phyloP scores from a whole-genome alignment of 2,113 vertebrate species.

The Rafetus swinhoei region DNA sequence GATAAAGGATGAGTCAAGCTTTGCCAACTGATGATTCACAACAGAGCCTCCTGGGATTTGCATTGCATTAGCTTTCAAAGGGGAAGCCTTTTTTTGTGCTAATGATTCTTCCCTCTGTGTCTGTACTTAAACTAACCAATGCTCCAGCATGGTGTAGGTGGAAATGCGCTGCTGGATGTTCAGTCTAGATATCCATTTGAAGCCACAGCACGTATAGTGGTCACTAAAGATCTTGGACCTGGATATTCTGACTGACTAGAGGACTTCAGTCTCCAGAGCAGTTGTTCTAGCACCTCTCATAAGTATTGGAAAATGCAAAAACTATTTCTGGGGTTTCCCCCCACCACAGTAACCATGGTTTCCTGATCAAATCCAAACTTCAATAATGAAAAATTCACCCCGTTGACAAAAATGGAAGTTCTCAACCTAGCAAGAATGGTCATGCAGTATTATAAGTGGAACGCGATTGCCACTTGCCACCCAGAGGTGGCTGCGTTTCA shows the following conservation, averaged over 20 bases:
- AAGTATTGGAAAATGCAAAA: slow-evolving; percentile 4
- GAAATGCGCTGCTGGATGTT: background rate
- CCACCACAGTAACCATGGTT: background rate
- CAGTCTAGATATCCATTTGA: slow-evolving; percentile 21
- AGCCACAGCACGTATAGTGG: background rate
- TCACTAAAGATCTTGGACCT: background rate
- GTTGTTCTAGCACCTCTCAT: slow-evolving; percentile 1
- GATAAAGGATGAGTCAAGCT: slow-evolving; percentile 37
- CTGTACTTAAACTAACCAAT: slow-evolving; percentile 34
- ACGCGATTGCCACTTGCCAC: background rate
- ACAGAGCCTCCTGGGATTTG: slow-evolving; percentile 23
- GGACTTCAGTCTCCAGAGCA: background rate
- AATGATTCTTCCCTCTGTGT: slow-evolving; percentile 21
- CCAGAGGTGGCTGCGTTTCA: background rate
- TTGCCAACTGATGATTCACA: slow-evolving; percentile 27
- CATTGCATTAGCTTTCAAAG: slow-evolving; percentile 14
- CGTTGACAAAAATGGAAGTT: background rate
- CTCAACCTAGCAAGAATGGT: slow-evolving; percentile 1
- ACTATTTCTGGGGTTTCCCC: slow-evolving; percentile 19
- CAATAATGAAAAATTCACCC: slow-evolving; percentile 6
- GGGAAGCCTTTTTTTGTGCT: slow-evolving; percentile 24
- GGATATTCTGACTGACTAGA: background rate
- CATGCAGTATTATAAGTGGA: background rate
- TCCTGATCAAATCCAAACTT: background rate
- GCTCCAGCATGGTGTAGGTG: background rate